A percentile compares a stretch with the other conserved stretches of the same genome.
Evolutionary conservation across 2,113 vertebrate genomes (phyloP).

Genomic region (Xiphophorus hellerii): DNA sequence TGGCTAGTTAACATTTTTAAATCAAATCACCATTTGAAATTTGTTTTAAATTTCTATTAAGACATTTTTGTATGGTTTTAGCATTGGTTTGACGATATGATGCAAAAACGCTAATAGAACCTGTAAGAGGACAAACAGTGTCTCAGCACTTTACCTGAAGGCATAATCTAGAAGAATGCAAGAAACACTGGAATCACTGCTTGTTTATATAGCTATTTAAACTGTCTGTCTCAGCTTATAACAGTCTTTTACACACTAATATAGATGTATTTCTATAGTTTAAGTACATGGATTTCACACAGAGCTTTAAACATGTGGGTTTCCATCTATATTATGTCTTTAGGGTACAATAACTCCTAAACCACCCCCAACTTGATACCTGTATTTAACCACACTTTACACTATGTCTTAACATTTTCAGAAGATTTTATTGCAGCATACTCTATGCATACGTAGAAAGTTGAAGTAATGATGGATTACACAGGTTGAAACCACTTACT

Average conservation of each 20-base stretch:
- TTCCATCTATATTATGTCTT: background rate
- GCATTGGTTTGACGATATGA: too few species aligned
- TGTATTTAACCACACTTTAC: background rate
- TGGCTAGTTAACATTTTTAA: background rate
- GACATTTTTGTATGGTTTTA: background rate
- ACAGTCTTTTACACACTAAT: background rate
- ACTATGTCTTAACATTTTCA: background rate
- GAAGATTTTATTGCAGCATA: background rate
- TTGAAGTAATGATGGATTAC: background rate
- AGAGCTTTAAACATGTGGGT: background rate
- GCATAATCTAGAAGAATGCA: background rate
- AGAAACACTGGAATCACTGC: background rate
- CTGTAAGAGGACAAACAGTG: background rate
- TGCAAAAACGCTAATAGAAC: background rate
- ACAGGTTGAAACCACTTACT: background rate
- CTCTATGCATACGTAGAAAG: background rate
- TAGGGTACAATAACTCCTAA: background rate
- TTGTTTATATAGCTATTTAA: background rate
- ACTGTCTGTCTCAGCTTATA: background rate
- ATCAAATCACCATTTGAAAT: background rate
- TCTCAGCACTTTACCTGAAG: background rate
- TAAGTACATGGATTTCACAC: constrained; percentile 3
- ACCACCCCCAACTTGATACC: background rate
- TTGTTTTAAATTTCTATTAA: background rate
- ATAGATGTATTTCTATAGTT: background rate